Base-by-base conservation (phyloP, 2,113 vertebrate genomes). In the Crotalus helleri region DNA sequence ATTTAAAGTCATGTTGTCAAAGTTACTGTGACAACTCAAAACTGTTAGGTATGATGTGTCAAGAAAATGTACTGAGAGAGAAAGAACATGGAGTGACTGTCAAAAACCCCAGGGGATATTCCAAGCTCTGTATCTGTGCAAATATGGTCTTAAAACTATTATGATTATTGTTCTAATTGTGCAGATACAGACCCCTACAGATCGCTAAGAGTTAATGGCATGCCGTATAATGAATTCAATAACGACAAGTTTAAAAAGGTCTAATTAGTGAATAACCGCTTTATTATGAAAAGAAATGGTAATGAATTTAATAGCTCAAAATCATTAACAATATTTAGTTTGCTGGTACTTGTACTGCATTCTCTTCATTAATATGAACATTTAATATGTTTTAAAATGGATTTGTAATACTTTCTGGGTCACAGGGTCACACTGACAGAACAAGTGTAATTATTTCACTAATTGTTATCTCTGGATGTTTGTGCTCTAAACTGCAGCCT, bases 251-350 rank as follows among this genome's bases (percentile, higher is more conserved):
- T 98, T 97, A 98, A 98, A 98, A 98, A 98, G 98, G 98, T 99
- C 98, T 99, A 99, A 99, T 99, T 99, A 99, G 98, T 97, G 98
- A 98, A 97, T 98, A 98, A 97, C 97, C 98, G 98, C 98, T 99
- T 98, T 98, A 98, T 98, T 98, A 98, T 98, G 98, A 98, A 98
- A 98, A 98, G 98, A 97, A 98, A 98, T 98, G 98, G 98, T 99
- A 98, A 98, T 97, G 98, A 98, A 98, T 98, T 98, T 98, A 98
- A 98, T 99, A 98, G 98, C 98, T 98, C 98, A 97, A 98, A 98
- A 99, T 99, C 98, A 99, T 99, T 99, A 99, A 98, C 97, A 98
- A 98, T 98, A 98, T 98, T 98, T 98, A 97, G 96, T 98, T 98
- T 98, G 97, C 97, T 97, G 97, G 98, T 98, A 98, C 97, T 98